Evolutionary conservation across 1,140 invertebrate genomes (phyloP), one percentile per base, ranked within the genome.

Genomic region (Acromyrmex heyeri): DNA sequence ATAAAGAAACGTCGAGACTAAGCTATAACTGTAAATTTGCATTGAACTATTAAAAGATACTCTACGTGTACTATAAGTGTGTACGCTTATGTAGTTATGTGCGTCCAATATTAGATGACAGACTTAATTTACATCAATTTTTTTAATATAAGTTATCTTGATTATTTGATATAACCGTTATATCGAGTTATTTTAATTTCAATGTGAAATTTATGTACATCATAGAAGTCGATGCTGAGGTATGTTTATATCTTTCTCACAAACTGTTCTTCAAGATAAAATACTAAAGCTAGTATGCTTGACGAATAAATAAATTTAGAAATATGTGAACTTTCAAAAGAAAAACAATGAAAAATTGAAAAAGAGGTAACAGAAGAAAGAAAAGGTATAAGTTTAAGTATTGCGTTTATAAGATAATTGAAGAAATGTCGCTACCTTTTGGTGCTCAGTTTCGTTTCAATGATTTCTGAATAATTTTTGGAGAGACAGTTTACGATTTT

Each of bases 231-330:
- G 12, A 18, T 5, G 38, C 18, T 18, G 1, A 18, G 12, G 6
- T 53, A 70, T 65, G 89, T 21, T 85, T 87, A 87, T 83, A 85
- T 81, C 88, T 89, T 78, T 55, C 8, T 86, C 83, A 82, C 78
- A 87, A 24, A 55, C 7, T 27, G 27, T 44, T n/a, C 55, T 64
- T 76, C 34, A 24, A 1, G 10, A 2, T 44, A 61, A 21, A 75
- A 50, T 81, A 77, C 48, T 64, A 57, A 85, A 86, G 83, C 88
- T 85, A 85, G 18, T 65, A 65, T 65, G 55, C 75, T 93, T 92
- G 92, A 93, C 92, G 90, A 94, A 94, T 94, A 94, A 93, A 93
- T 94, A 94, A 93, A 94, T 94, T 91, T 91, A 87, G 75, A 75
- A 81, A 75, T 61, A 81, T 16, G 44, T 78, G 67, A 86, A 87